Conservation (phyloP, 2,888 invertebrate species). For the Drosophila seclusa region DNA sequence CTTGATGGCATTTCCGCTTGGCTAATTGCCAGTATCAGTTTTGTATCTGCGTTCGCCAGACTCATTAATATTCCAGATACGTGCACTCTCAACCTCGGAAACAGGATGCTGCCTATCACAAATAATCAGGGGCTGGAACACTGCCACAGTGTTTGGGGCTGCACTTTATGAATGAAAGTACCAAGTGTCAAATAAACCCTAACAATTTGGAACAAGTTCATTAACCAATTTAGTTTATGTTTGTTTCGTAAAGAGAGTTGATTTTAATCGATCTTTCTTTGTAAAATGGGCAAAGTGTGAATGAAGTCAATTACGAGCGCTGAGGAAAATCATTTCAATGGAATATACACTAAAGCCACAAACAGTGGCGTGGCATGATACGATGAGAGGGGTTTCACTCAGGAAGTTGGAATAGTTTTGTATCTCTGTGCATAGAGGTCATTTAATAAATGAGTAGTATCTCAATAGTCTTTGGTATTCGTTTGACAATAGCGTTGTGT, state of each 20-base stretch:
- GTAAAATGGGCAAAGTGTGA: conserved; percentile 69
- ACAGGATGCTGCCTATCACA: conserved; percentile 78
- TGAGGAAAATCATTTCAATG: conserved; percentile 49
- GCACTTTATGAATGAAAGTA: conserved; percentile 56
- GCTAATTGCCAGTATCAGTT: conserved; percentile 58
- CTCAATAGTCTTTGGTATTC: background rate
- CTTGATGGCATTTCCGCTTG: conserved; percentile 56
- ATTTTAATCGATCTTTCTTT: conserved; percentile 71
- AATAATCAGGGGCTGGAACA: conserved; percentile 48
- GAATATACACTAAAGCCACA: conserved; percentile 37
- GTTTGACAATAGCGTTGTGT: background rate
- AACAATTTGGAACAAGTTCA: conserved; percentile 70
- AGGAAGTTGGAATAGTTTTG: background rate
- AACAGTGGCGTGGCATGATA: conserved; percentile 22
- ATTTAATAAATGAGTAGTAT: background rate
- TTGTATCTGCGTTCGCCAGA: conserved; percentile 12
- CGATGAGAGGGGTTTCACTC: background rate
- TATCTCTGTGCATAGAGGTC: background rate
- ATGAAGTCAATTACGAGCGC: conserved; percentile 66
- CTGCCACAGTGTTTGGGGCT: conserved; percentile 2
- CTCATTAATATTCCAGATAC: conserved; percentile 60
- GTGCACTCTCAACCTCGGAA: conserved; percentile 61
- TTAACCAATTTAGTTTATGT: conserved; percentile 54
- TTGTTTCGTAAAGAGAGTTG: conserved; percentile 43
- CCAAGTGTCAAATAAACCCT: conserved; percentile 41